Conservation (phyloP, 2,888 invertebrate genomes). For the Andrena chrysosceles region DNA sequence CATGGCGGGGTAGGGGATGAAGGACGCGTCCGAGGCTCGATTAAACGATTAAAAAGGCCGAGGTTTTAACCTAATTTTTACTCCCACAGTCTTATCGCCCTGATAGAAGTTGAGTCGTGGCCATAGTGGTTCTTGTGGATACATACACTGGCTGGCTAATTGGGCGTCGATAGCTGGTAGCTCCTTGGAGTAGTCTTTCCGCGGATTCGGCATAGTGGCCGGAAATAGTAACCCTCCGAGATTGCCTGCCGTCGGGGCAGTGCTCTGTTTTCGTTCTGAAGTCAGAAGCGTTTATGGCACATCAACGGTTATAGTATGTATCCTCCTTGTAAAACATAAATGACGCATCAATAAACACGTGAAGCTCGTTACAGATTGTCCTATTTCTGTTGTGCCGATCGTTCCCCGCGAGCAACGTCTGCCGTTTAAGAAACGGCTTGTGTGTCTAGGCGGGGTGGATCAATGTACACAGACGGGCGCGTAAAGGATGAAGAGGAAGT, state of each 20-base stretch:
- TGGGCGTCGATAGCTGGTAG: constrained; percentile 9
- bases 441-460: background rate
- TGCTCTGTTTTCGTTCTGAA: background rate
- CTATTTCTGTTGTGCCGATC: constrained; percentile 23
- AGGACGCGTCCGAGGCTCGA: background rate
- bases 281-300: constrained; percentile 19
- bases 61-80: constrained; percentile 32
- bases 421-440: background rate
- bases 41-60: constrained; percentile 19
- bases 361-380: constrained; percentile 38
- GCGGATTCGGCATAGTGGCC: background rate
- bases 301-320: background rate
- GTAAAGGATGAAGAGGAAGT: background rate
- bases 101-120: background rate
- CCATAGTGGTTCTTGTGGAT: background rate
- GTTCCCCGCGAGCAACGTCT: background rate
- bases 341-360: constrained; percentile 26
- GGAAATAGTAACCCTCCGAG: constrained; percentile 14
- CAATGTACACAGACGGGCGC: constrained; percentile 4
- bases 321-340: constrained; percentile 16
- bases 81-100: background rate
- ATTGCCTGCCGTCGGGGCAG: background rate
- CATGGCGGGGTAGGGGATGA: background rate
- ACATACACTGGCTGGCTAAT: background rate
- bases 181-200: background rate